Evolutionary conservation across 2,113 vertebrate species (phyloP).

Genomic region (Ochotona princeps): DNA sequence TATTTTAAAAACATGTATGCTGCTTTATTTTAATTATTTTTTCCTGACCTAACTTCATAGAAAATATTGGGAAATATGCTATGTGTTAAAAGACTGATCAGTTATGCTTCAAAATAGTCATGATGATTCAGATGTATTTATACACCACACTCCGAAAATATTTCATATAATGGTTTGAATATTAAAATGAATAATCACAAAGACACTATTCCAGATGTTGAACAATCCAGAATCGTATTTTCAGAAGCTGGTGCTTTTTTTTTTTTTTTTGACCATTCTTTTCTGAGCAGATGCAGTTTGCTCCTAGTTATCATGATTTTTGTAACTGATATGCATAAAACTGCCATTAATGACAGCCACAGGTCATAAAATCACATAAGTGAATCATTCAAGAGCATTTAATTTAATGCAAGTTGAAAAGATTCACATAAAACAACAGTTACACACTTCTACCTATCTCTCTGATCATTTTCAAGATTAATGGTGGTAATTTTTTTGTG

Average conservation of each 20-base stretch:
- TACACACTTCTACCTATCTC: neutral
- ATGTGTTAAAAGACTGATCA: neutral
- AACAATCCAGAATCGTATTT: neutral
- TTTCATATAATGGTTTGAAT: neutral
- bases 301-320: conserved; percentile 8
- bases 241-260: neutral
- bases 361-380: neutral
- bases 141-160: neutral
- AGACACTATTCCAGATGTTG: neutral
- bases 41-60: neutral
- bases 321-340: neutral
- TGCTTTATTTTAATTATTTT: neutral
- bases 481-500: neutral
- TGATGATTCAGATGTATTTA: neutral
- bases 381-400: neutral
- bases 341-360: neutral
- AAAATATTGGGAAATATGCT: neutral
- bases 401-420: neutral
- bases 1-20: neutral
- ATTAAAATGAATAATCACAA: neutral
- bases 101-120: conserved; percentile 5
- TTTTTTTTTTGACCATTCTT: neutral
- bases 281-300: neutral
- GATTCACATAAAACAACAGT: neutral
- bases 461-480: neutral